phyloP scores from a whole-genome alignment of 2,888 invertebrate species.

The Lottia gigantea region DNA sequence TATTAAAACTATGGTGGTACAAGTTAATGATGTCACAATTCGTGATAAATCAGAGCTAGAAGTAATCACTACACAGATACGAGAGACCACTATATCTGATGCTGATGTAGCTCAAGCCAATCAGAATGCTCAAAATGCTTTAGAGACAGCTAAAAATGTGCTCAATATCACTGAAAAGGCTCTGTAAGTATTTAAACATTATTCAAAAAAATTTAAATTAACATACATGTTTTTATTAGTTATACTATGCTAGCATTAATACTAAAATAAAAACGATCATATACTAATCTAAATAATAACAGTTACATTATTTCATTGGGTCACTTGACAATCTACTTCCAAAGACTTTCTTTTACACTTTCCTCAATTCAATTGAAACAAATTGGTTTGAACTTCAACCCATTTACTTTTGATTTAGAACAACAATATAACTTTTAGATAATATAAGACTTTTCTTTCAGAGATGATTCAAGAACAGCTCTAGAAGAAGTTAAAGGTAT shows the following conservation, averaged over 20 bases:
- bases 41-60: slow-evolving; percentile 18
- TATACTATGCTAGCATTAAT: no score
- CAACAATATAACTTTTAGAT: not conserved
- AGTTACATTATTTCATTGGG: no score
- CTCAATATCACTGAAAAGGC: slow-evolving; percentile 20
- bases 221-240: no score
- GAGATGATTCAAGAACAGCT: slow-evolving; percentile 20
- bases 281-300: no score
- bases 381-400: no score
- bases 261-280: no score
- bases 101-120: slow-evolving; percentile 19
- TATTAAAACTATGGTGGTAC: not conserved
- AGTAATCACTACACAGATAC: slow-evolving; percentile 15
- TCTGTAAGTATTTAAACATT: no score
- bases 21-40: slow-evolving; percentile 3
- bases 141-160: slow-evolving; percentile 10
- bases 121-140: slow-evolving; percentile 16
- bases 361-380: no score
- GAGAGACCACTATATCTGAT: slow-evolving; percentile 6
- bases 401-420: not conserved
- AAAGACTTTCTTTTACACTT: no score
- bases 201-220: no score
- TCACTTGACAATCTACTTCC: no score
- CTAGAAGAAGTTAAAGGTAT: slow-evolving; percentile 20
- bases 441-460: slow-evolving; percentile 11